Conservation (phyloP, 2,113 vertebrate species). For the Corydoras sp. region DNA sequence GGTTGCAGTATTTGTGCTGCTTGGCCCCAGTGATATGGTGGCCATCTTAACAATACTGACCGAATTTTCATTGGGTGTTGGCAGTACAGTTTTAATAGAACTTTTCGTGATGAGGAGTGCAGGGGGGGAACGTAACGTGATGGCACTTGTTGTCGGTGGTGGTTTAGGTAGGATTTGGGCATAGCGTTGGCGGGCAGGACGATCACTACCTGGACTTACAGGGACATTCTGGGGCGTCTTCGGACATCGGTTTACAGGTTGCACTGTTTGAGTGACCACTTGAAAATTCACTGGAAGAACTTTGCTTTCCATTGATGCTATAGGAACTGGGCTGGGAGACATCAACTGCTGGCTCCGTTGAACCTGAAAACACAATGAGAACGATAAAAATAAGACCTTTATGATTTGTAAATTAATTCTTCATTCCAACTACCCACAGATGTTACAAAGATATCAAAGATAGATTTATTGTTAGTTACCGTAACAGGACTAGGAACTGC, state of each 20-base stretch:
- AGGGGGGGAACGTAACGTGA: constrained; percentile 86
- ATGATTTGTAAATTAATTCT: too few relatives aligned
- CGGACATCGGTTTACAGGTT: constrained; percentile 82
- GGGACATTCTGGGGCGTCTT: constrained; percentile 83
- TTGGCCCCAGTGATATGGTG: constrained; percentile 83
- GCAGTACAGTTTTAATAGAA: constrained; percentile 90
- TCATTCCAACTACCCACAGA: too few relatives aligned
- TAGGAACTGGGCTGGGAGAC: constrained; percentile 81
- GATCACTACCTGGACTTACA: constrained; percentile 79
- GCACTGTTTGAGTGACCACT: constrained; percentile 90
- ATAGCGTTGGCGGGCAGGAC: constrained; percentile 86
- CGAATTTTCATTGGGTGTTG: constrained; percentile 82
- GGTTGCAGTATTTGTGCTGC: constrained; percentile 38
- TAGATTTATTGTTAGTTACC: constrained; percentile 59
- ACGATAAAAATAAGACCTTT: too few relatives aligned
- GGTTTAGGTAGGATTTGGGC: constrained; percentile 95
- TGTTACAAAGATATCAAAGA: too few relatives aligned
- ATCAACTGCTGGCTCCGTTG: constrained; percentile 82
- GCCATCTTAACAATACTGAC: constrained; percentile 94
- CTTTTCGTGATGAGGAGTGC: constrained; percentile 90
- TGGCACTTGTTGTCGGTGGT: constrained; percentile 69
- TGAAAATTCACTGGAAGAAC: constrained; percentile 91
- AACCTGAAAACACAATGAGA: constrained; percentile 61
- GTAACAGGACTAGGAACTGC: constrained; percentile 90
- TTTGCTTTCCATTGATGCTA: constrained; percentile 80